phyloP scores from a whole-genome alignment of 2,797 vertebrate genomes.

The Cossypha heuglini region DNA sequence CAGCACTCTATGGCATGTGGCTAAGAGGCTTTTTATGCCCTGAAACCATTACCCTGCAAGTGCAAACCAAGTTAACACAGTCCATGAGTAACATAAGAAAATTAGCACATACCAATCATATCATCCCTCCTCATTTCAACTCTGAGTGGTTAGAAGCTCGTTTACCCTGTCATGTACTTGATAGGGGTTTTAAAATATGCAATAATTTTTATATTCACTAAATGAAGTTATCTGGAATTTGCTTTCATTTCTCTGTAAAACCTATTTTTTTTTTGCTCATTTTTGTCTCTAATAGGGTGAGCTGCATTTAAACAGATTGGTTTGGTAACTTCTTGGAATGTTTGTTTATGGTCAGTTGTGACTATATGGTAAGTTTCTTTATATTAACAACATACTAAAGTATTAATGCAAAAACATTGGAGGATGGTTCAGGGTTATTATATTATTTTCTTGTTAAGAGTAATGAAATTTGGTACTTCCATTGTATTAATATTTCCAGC shows the following conservation, averaged over 20 bases:
- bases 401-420: background rate
- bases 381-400: background rate
- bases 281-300: background rate
- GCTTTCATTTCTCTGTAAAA: background rate
- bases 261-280: background rate
- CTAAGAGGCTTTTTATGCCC: background rate
- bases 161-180: background rate
- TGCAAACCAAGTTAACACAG: background rate
- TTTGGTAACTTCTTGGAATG: background rate
- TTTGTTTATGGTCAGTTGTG: background rate
- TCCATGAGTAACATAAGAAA: background rate
- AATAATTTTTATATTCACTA: background rate
- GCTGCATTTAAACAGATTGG: background rate
- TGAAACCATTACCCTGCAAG: background rate
- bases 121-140: background rate
- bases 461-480: background rate
- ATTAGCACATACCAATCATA: background rate
- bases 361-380: background rate
- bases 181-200: background rate
- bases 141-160: background rate
- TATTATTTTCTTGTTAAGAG: background rate
- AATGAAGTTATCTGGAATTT: background rate
- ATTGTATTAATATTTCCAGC: background rate
- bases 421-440: accelerated
- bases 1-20: background rate